These are phyloP conservation scores for Synanthedon myopaeformis DNA, from an alignment of 2,888 invertebrate species.

Conservation along the genomic window DNA sequence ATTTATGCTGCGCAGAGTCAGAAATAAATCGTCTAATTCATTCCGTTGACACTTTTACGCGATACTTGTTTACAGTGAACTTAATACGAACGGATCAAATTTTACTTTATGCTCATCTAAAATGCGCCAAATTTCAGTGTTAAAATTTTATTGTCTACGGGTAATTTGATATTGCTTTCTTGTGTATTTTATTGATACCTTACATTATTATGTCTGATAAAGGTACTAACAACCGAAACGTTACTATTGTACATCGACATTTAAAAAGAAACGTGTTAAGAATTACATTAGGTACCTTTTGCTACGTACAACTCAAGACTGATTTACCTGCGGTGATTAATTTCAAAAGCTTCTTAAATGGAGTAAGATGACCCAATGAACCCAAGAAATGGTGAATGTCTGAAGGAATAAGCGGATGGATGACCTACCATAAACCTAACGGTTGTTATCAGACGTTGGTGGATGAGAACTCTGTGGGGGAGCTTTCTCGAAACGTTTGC, in stretches of 20 bases:
- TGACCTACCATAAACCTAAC: slow-evolving; percentile 39
- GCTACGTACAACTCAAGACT: slow-evolving; percentile 23
- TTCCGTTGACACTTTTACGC: slow-evolving; percentile 40
- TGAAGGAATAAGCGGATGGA: slow-evolving; percentile 31
- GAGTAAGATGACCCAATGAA: slow-evolving; percentile 22
- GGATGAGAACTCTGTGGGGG: slow-evolving; percentile 32
- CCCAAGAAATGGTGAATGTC: slow-evolving; percentile 49
- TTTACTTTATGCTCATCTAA: background rate
- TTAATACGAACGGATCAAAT: too few relatives aligned
- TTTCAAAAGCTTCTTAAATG: slow-evolving; percentile 22
- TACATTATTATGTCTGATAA: too few relatives aligned
- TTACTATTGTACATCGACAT: too few relatives aligned
- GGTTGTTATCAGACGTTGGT: slow-evolving; percentile 38
- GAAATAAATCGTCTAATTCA: slow-evolving; percentile 43
- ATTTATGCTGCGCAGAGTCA: slow-evolving; percentile 38
- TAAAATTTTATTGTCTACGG: background rate
- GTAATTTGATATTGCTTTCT: too few relatives aligned
- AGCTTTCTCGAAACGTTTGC: slow-evolving; percentile 21
- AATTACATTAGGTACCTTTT: too few relatives aligned
- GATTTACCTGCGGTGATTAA: slow-evolving; percentile 13
- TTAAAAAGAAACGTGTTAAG: too few relatives aligned
- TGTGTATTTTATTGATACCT: too few relatives aligned
- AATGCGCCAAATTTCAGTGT: background rate
- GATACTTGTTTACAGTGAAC: slow-evolving; percentile 31
- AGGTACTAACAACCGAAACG: too few relatives aligned